Evolutionary conservation across 2,888 invertebrate species (phyloP), one percentile per base, ranked within the genome.

Genomic region (Rutpela maculata): DNA sequence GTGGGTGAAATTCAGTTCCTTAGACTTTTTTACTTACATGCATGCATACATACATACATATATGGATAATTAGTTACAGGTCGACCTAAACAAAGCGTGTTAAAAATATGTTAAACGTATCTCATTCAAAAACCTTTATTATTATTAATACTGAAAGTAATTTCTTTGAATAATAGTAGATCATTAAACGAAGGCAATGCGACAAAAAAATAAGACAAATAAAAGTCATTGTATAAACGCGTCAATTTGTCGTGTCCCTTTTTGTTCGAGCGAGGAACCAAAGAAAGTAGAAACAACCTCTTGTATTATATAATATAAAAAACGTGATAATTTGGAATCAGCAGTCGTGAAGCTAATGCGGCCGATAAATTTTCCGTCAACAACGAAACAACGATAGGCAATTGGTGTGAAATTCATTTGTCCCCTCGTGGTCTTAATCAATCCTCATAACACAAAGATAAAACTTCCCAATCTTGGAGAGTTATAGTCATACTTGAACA

Each of bases 391-490:
- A 87, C 87, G 87, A 88, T 87, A 84, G 86, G 87, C 88, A 88
- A 88, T 89, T 87, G 88, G 89, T 88, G 89, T 88, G 88, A 89
- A 89, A 89, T 88, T 89, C 88, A 88, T 88, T 88, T 87, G 88
- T 80, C 78, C 88, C 87, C 82, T 70, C 77, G 50, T 63, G 86
- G 86, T 86, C 87, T 88, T 89, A 89, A 89, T 89, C 89, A 89
- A 89, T 89, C 88, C 88, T 88, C 87, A 88, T 88, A 88, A 88
- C 86, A 88, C 85, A 87, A 88, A 89, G 88, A 88, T 87, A 88
- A 87, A 87, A 86, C 85, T 85, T 86, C 87, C 85, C 87, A 87
- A 88, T 88, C 87, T 87, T 82, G 82, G 82, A 86, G 87, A 87
- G 87, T 88, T 88, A 88, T 88, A 85, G 87, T 86, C 86, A 83